Evolutionary conservation across 1,140 invertebrate species (phyloP), one percentile per base, ranked within the genome.

Genomic region (Pseudachorutes palmiensis): DNA sequence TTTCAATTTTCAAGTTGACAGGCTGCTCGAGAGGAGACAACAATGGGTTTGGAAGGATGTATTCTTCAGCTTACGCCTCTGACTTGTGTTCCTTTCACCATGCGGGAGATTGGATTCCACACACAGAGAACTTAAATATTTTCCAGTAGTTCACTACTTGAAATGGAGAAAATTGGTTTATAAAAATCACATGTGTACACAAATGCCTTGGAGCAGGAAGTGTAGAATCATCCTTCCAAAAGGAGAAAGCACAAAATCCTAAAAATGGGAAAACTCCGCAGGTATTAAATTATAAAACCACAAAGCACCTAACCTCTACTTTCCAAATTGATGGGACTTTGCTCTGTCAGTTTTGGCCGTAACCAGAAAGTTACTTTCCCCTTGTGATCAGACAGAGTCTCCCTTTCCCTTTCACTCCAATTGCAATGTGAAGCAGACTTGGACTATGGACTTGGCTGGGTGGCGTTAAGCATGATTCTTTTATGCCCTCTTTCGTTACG

Each of bases 11-110:
- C 5, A 19, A 41, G 36, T 41, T 49, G 45, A 32, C 48, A 31
- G 45, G 61, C 49, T 22, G 63, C 29, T 28, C 24, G 51, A 58
- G 64, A 41, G 24, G n/a, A n/a, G 64, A 36, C 26, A 49, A 41
- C 36, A 41, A 41, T 41, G 19, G 36, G 36, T 9, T 41, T 41
- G 5, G 36, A 19, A 41, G 36, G 36, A 41, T 9, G 5, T 5
- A 9, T 41, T 19, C 36, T 19, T 41, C 36, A 41, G 36, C 36
- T 41, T 41, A 41, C 5, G 36, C 36, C 36, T 41, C 36, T 41
- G n/a, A n/a, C n/a, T n/a, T n/a, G n/a, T n/a, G n/a, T n/a, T n/a
- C n/a, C n/a, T n/a, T n/a, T n/a, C n/a, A n/a, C 36, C 5, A 19
- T 5, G 19, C 5, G 19, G 19, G 36, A 41, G 36, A 41, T 41